phyloP scores from a whole-genome alignment of 35 echinoderm and acorn worm genomes.

The Acanthaster planci region DNA sequence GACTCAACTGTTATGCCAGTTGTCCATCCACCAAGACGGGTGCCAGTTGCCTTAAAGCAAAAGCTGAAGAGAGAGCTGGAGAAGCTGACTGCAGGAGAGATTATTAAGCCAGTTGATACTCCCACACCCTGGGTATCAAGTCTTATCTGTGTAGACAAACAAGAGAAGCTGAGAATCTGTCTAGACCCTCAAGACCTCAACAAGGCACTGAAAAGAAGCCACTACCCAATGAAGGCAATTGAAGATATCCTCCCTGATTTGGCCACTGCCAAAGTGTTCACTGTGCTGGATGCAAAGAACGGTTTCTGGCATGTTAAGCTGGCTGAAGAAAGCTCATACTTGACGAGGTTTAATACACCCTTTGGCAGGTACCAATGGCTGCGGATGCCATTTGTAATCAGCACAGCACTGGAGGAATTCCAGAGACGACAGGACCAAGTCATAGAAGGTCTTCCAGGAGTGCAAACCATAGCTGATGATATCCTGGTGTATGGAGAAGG shows the following conservation, averaged over 20 bases:
- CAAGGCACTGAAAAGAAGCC: constrained; percentile 59
- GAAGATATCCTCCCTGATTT: constrained; percentile 64
- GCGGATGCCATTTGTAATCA: constrained; percentile 73
- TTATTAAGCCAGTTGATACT: constrained; percentile 48
- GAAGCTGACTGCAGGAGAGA: constrained; percentile 38
- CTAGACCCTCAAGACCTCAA: constrained; percentile 59
- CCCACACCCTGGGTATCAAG: constrained; percentile 77
- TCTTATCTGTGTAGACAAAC: constrained; percentile 46
- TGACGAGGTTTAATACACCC: constrained; percentile 74
- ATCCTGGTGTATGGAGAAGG: constrained; percentile 70
- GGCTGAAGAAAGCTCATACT: constrained; percentile 62
- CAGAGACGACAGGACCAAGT: constrained; percentile 59
- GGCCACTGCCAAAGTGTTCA: constrained; percentile 59
- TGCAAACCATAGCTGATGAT: constrained; percentile 69
- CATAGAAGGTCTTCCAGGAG: constrained; percentile 45
- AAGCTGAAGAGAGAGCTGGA: constrained; percentile 59
- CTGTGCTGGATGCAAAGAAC: constrained; percentile 55
- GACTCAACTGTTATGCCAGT: constrained; percentile 40
- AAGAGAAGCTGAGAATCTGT: constrained; percentile 36
- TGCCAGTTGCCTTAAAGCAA: constrained; percentile 53
- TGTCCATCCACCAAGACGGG: constrained; percentile 69
- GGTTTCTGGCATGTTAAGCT: constrained; percentile 74
- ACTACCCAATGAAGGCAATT: constrained; percentile 65
- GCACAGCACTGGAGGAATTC: constrained; percentile 66
- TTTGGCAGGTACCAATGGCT: constrained; percentile 73